These are phyloP conservation scores for Laodelphax striatellus DNA, from an alignment of 1,140 invertebrate genomes.

Conservation along the genomic window DNA sequence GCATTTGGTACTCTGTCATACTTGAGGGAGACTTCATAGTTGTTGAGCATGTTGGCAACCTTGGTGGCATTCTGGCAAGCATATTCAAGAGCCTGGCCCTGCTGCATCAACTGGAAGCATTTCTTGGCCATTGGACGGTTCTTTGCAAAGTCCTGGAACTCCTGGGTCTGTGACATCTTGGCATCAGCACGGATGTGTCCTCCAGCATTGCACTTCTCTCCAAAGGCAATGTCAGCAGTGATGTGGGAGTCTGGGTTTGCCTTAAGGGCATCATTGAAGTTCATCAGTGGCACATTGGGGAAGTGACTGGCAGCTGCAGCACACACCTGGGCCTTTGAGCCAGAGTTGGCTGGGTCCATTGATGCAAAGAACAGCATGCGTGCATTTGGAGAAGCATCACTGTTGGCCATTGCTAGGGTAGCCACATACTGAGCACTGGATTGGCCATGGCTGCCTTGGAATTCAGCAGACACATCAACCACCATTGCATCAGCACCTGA, in stretches of 20 bases:
- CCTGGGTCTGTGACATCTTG: constrained; percentile 34
- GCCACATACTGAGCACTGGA: constrained; percentile 33
- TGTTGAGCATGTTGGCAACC: constrained; percentile 36
- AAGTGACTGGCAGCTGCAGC: constrained; percentile 25
- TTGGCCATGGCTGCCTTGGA: constrained; percentile 30
- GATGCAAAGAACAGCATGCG: constrained; percentile 33
- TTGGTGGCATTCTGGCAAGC: constrained; percentile 40
- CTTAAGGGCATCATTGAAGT: constrained; percentile 38
- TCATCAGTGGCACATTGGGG: constrained; percentile 34
- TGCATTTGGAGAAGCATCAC: constrained; percentile 38
- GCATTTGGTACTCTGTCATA: constrained; percentile 11
- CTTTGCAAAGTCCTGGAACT: constrained; percentile 35
- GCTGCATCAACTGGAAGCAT: constrained; percentile 38
- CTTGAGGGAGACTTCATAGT: constrained; percentile 19
- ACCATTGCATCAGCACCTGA: constrained; percentile 32
- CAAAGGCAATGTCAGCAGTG: constrained; percentile 36
- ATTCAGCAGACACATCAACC: constrained; percentile 37
- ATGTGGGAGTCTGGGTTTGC: constrained; percentile 34
- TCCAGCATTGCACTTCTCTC: constrained; percentile 25
- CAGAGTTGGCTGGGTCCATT: constrained; percentile 24
- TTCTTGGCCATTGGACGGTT: constrained; percentile 29
- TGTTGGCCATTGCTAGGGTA: constrained; percentile 38
- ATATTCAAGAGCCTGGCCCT: constrained; percentile 38
- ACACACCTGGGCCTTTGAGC: constrained; percentile 5
- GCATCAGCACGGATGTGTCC: constrained; percentile 31